Base-by-base conservation (phyloP, 2,113 vertebrate species). In the Hypocryptadius cinnamomeus region DNA sequence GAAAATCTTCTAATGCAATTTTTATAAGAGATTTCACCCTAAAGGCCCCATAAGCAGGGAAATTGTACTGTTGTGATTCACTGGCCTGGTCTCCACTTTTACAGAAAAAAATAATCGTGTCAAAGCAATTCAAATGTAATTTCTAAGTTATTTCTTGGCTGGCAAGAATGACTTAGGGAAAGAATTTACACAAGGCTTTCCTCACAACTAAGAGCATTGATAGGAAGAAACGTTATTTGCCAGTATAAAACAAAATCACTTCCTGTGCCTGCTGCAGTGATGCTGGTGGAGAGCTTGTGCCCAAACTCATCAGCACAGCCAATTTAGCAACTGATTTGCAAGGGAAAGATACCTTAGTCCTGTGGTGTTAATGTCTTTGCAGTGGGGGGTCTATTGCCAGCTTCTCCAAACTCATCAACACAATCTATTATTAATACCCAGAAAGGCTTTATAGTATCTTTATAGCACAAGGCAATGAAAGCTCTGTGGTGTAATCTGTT, bases 391-490 rank as follows among this genome's bases (percentile, higher is more conserved):
- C 97, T 95, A 98, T 98, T 98, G 97, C 97, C 97, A 97, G 97
- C 97, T 97, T 97, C 97, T 98, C 97, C 97, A 96, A 98, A 97
- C 97, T 98, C 97, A 98, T 98, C 98, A 98, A 97, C 97, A 97
- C 97, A 95, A 98, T 98, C 98, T 98, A 98, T 98, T 98, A 98
- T 98, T 98, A 98, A 98, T 98, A 97, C 97, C 97, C 95, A 96
- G 94, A 83, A 97, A 97, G 97, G 97, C 97, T 97, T 96, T 61
- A 94, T 80, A 95, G 97, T 95, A 94, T 97, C 94, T 96, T 98
- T 98, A 97, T 94, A 54, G 96, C 97, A 96, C 86, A 95, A 97
- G 97, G 88, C 96, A 95, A 90, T 95, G 97, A 96, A 97, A 96
- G 95, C 98, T 97, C 88, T 48, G 89, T 59, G 96, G 97, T 95